Conservation (phyloP, 1,140 invertebrate species). For the Leptopilina clavipes region DNA sequence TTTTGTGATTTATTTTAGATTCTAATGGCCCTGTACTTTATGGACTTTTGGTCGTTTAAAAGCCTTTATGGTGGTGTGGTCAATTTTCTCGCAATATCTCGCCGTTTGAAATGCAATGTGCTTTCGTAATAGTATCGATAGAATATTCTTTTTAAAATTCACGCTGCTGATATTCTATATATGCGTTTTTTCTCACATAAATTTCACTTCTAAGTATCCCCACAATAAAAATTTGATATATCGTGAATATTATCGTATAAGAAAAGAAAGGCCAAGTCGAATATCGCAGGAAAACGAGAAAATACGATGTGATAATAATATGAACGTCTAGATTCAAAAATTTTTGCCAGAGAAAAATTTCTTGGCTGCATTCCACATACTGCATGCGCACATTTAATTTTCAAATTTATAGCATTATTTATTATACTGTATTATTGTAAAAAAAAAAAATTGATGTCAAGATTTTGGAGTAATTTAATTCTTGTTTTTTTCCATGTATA, state of each 20-base stretch:
- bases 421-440: too few relatives aligned
- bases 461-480: too few relatives aligned
- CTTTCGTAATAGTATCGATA: constrained; percentile 31
- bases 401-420: neutral
- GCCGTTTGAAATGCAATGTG: neutral
- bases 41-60: neutral
- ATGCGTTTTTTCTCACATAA: neutral
- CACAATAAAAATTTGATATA: constrained; percentile 28
- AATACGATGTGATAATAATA: neutral
- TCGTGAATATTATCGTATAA: constrained; percentile 20
- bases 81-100: constrained; percentile 15
- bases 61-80: neutral
- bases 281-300: constrained; percentile 31
- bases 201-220: constrained; percentile 3
- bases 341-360: neutral
- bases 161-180: neutral
- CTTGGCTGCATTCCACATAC: constrained; percentile 29
- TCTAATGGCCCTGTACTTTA: neutral
- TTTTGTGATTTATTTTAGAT: neutral
- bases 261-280: constrained; percentile 20
- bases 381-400: constrained; percentile 4
- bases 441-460: too few relatives aligned
- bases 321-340: neutral
- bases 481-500: neutral
- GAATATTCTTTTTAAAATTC: constrained; percentile 17